These are phyloP conservation scores for Oryzias woworae DNA, from an alignment of 2,113 vertebrate species.

Conservation along the genomic window DNA sequence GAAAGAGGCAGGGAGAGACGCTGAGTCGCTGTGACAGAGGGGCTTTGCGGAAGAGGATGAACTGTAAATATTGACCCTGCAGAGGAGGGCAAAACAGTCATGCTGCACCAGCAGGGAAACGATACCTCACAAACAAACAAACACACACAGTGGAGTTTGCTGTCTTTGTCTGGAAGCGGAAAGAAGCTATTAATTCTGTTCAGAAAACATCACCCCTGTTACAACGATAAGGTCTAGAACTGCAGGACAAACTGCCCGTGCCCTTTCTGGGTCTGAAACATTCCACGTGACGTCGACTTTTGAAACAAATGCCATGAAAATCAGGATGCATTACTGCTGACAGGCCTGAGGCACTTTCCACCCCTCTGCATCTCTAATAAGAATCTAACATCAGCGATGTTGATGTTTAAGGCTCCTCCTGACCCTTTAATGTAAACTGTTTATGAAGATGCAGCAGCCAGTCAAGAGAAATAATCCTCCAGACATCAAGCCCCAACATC, in stretches of 20 bases:
- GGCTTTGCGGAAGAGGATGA: slow-evolving; percentile 55
- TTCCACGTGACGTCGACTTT: background rate
- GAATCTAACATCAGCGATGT: background rate
- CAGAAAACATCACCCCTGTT: background rate
- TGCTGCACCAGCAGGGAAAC: slow-evolving; percentile 33
- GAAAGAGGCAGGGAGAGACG: slow-evolving; percentile 18
- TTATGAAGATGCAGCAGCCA: slow-evolving; percentile 10
- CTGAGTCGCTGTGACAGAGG: slow-evolving; percentile 52
- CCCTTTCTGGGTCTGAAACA: background rate
- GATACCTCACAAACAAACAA: slow-evolving; percentile 14
- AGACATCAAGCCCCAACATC: slow-evolving; percentile 13
- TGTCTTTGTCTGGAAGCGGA: slow-evolving; percentile 24
- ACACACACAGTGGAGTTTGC: slow-evolving; percentile 1
- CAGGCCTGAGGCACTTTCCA: background rate
- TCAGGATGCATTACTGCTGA: background rate
- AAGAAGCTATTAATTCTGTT: slow-evolving; percentile 14
- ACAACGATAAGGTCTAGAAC: background rate
- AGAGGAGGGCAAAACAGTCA: slow-evolving; percentile 39
- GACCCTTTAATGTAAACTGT: slow-evolving; percentile 5
- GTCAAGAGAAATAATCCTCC: background rate
- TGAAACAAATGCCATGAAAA: background rate
- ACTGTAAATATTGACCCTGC: slow-evolving; percentile 72
- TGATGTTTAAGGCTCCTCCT: background rate
- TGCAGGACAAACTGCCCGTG: background rate
- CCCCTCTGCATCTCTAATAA: background rate